phyloP scores from a whole-genome alignment of 2,888 invertebrate species.

The Tetramorium bicarinatum region DNA sequence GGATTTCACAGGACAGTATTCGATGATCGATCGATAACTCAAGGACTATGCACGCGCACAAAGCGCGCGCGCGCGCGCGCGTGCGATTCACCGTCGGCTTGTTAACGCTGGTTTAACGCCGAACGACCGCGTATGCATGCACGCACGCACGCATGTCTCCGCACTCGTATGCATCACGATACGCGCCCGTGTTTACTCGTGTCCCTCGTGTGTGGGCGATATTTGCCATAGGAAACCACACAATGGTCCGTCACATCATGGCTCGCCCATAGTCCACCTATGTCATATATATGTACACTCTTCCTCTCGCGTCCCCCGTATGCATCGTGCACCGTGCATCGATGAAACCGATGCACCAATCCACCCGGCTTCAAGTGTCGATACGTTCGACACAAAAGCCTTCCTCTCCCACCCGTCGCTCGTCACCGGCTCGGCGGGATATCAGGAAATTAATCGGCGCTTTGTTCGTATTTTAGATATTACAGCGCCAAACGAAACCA shows the following conservation, averaged over 20 bases:
- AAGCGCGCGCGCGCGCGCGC: constrained; percentile 57
- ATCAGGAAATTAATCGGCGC: constrained; percentile 70
- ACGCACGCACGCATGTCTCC: constrained; percentile 32
- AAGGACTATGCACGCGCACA: constrained; percentile 57
- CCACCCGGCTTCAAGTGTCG: constrained; percentile 57
- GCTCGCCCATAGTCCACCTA: constrained; percentile 68
- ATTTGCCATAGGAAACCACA: constrained; percentile 78
- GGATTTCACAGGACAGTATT: constrained; percentile 54
- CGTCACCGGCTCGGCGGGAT: constrained; percentile 18
- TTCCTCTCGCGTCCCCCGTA: background rate
- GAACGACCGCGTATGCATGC: constrained; percentile 24
- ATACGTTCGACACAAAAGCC: constrained; percentile 65
- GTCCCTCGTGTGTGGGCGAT: constrained; percentile 65
- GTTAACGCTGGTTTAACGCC: constrained; percentile 67
- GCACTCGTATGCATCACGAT: constrained; percentile 21
- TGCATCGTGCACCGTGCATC: background rate
- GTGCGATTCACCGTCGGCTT: constrained; percentile 54
- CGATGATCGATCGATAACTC: constrained; percentile 71
- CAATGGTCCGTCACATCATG: constrained; percentile 76
- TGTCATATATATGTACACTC: constrained; percentile 53
- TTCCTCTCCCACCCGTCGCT: constrained; percentile 40
- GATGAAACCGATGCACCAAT: constrained; percentile 60
- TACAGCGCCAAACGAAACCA: constrained; percentile 13
- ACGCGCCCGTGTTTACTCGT: constrained; percentile 46
- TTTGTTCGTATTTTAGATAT: constrained; percentile 49